Conservation (phyloP, 2,797 vertebrate genomes). For the Spinus pinus region DNA sequence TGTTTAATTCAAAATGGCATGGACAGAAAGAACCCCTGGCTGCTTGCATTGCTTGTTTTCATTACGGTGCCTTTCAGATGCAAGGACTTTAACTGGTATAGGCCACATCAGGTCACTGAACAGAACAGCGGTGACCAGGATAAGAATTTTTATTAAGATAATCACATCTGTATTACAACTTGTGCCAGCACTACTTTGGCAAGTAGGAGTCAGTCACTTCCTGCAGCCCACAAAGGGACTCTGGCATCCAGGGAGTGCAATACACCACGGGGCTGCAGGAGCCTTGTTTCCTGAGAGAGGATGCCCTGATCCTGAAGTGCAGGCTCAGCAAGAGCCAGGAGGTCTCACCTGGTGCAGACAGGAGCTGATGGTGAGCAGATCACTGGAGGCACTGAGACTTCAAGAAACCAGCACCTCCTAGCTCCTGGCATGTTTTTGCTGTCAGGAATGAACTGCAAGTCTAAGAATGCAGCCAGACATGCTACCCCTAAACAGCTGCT, state of each 20-base stretch:
- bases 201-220: not conserved
- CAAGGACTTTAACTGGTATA: not conserved
- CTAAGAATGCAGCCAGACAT: not conserved
- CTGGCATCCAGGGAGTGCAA: not conserved
- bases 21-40: not conserved
- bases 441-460: not conserved
- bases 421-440: not conserved
- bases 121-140: not conserved
- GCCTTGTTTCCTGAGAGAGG: not conserved
- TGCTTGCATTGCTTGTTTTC: not conserved
- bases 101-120: not conserved
- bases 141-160: not conserved
- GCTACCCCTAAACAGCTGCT: not conserved
- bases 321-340: not conserved
- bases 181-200: not conserved
- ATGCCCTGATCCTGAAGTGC: not conserved
- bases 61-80: not conserved
- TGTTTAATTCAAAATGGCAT: not conserved
- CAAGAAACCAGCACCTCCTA: not conserved
- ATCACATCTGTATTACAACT: not conserved
- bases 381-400: not conserved
- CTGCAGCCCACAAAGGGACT: not conserved
- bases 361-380: not conserved
- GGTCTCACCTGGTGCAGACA: fast-evolving
- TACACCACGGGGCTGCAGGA: fast-evolving